These are phyloP conservation scores for Ellobium chinense DNA, from an alignment of 2,888 invertebrate genomes.

Conservation along the genomic window DNA sequence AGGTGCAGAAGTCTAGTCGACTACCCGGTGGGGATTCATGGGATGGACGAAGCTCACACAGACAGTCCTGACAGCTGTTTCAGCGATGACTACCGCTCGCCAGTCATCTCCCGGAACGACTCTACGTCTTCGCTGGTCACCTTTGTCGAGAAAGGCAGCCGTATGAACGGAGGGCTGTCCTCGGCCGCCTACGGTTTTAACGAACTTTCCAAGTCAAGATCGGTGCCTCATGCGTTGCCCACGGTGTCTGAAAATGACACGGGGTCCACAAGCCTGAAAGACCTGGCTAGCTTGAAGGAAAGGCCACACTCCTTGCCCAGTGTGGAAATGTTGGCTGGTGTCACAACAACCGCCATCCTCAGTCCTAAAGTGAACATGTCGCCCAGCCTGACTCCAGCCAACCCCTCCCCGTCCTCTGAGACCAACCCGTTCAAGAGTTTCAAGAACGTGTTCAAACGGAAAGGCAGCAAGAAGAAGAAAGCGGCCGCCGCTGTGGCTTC, in stretches of 20 bases:
- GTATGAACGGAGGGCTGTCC: neutral
- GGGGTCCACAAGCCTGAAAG: conserved; percentile 1
- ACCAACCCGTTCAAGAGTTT: conserved; percentile 68
- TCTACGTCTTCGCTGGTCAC: conserved; percentile 33
- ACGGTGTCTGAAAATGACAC: conserved; percentile 54
- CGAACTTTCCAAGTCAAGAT: conserved; percentile 49
- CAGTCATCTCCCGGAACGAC: neutral
- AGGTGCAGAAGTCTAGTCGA: conserved; percentile 53
- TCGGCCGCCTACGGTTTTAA: conserved; percentile 31
- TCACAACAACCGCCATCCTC: conserved; percentile 26
- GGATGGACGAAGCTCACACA: neutral
- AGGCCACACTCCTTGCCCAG: conserved; percentile 68
- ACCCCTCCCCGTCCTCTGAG: conserved; percentile 47
- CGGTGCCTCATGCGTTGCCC: conserved; percentile 51
- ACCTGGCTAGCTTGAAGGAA: conserved; percentile 57
- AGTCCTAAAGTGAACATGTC: neutral
- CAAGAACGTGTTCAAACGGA: conserved; percentile 70
- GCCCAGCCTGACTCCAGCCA: conserved; percentile 22
- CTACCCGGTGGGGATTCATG: conserved; percentile 28
- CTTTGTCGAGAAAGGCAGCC: neutral
- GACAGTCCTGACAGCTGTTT: conserved; percentile 34
- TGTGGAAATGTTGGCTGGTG: conserved; percentile 56
- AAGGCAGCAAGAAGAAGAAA: conserved; percentile 71
- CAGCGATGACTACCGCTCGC: neutral
- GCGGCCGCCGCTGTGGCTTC: conserved; percentile 61